Evolutionary conservation across 1,140 invertebrate species (phyloP).

Genomic region (Formica selysi): DNA sequence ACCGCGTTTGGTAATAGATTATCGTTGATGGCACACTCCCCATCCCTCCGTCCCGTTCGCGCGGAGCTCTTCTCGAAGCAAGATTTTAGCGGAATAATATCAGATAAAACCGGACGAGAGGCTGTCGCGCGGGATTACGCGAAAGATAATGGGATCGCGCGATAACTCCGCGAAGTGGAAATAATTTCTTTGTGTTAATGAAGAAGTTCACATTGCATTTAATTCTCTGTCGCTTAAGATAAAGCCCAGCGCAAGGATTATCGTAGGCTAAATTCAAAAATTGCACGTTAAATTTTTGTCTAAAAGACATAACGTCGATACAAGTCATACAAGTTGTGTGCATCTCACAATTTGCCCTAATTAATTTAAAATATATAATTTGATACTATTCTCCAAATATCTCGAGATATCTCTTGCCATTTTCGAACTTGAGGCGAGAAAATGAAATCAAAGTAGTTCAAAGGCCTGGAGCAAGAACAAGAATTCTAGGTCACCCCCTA

Average conservation of each 20-base stretch:
- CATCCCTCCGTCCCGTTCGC: background rate
- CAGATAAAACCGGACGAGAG: background rate
- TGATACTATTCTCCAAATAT: constrained; percentile 7
- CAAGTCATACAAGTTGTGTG: no score
- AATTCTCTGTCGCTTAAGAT: constrained; percentile 8
- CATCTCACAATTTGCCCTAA: background rate
- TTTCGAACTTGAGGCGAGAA: background rate
- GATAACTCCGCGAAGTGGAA: constrained; percentile 16
- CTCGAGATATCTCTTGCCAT: background rate
- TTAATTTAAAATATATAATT: constrained; percentile 15
- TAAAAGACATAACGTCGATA: background rate
- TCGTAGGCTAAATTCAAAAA: background rate
- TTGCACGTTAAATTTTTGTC: background rate
- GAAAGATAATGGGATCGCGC: background rate
- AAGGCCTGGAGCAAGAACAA: constrained; percentile 1
- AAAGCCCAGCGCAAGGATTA: background rate
- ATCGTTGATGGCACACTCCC: constrained; percentile 18
- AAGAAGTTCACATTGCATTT: background rate
- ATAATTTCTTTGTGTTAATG: constrained; percentile 27
- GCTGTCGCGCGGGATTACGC: constrained; percentile 23
- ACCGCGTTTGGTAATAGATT: constrained; percentile 44
- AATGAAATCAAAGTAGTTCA: background rate
- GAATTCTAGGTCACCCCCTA: constrained; percentile 38
- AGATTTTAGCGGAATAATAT: constrained; percentile 46
- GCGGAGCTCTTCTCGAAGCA: background rate